Base-by-base conservation (phyloP, 2,888 invertebrate species). In the Salpingus planirostris region DNA sequence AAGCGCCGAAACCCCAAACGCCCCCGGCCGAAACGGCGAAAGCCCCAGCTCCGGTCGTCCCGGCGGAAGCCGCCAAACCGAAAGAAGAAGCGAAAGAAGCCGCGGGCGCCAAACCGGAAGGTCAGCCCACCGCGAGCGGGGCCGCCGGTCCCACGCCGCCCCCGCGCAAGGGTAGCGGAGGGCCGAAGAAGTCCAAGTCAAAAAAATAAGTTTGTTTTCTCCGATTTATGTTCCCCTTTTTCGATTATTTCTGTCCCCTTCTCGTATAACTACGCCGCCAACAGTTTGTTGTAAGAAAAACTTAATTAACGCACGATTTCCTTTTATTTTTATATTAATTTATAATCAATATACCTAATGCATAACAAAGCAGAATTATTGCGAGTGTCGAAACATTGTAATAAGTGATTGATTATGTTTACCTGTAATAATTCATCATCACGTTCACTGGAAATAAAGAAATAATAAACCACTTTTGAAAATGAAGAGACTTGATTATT, bases 141-240 rank as follows among this genome's bases (percentile, higher is more conserved):
- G 21, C 11, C 21, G 24, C 10, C 23, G 47, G 50, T 14, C 43
- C 43, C 2, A 48, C 49, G 8, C 58, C 60, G n/a, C 57, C 59
- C 8, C 60, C 60, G n/a, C 46, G 68, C 60, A 54, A 64, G 51
- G 43, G 62, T 52, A 37, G 44, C 39, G 49, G 50, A 13, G 50
- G 47, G 21, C 43, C 49, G 29, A 59, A 59, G 36, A 54, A 54
- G 37, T 21, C 43, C 22, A 54, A 55, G 38, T 40, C 51, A 13
- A 50, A 55, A 28, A 55, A 54, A 35, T 52, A 43, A 38, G 11
- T 38, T 39, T 26, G 2, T 28, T 18, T 8, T 18, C 18, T n/a
- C n/a, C n/a, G n/a, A n/a, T n/a, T 6, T 18, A 18, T 18, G 5
- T 18, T 18, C 8, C 5, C 8, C 18, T 18, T 18, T 5, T 18